Evolutionary conservation across 2,888 invertebrate species (phyloP), one percentile per base, ranked within the genome.

Genomic region (Papilio protenor): DNA sequence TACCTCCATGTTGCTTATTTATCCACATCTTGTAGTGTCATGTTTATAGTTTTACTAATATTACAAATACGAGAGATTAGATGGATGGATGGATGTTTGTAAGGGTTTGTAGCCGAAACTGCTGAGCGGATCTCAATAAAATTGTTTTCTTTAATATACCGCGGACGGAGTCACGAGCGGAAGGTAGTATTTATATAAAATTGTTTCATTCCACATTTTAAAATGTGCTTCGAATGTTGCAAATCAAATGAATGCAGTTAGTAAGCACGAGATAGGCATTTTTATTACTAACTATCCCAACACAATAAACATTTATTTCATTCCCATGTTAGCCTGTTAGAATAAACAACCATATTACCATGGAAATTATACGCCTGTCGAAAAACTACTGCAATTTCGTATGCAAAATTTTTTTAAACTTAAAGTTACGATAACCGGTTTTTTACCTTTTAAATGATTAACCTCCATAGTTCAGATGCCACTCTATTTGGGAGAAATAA

Each of bases 311-410:
- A n/a, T 55, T 55, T 55, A n/a, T n/a, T n/a, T n/a, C 8, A n/a
- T 6, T 55, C 5, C n/a, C 55, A 8, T 55, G 5, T 6, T 23
- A 59, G 14, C 23, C 23, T 59, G 5, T 21, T 23, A 14, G 1
- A 61, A 61, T 61, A 61, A 61, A 61, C 27, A 61, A 61, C 55
- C 40, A 8, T 8, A 6, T 55, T n/a, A 52, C 59, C 23, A 61
- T 27, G 33, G 16, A 49, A 59, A 70, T 21, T 23, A 70, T 10
- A 49, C 70, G 70, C 70, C 70, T 70, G 70, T 49, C 12, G 21
- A 21, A 70, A 70, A 16, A 2, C 12, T 49, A 5, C 47, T 47
- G 49, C 70, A 70, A 70, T 21, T 70, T 70, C 14, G 45, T 23
- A 49, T 23, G 21, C 16, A 16, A n/a, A 23, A 23, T 1, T 40